These are phyloP conservation scores for Bombus huntii DNA, from an alignment of 1,140 invertebrate genomes.

Conservation along the genomic window DNA sequence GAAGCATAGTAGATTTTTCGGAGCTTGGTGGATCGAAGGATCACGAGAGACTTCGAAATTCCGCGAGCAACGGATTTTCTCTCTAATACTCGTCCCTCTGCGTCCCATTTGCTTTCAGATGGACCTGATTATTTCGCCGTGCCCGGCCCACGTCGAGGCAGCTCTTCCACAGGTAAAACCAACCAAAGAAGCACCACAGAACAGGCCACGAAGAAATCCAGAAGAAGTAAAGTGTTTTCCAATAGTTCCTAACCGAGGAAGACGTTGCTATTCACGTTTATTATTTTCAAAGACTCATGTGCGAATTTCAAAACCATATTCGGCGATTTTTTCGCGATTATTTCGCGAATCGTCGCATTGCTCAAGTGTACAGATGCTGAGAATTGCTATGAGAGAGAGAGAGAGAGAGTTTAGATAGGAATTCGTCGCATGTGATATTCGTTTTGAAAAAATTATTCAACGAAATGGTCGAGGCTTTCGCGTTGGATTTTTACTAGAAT, in stretches of 20 bases:
- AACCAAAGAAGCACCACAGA: not conserved
- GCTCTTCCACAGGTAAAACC: slow-evolving; percentile 34
- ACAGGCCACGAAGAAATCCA: not conserved
- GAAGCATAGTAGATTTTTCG: not conserved
- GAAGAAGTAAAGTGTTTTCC: not conserved
- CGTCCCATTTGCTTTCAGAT: slow-evolving; percentile 61
- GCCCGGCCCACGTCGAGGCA: slow-evolving; percentile 53
- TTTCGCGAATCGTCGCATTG: not conserved
- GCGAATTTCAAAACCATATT: not conserved
- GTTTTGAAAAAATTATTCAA: not conserved
- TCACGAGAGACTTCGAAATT: not conserved
- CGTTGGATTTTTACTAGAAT: too few relatives aligned
- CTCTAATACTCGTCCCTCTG: slow-evolving; percentile 11
- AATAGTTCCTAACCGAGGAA: not conserved
- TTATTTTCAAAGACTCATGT: not conserved
- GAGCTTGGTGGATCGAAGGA: not conserved
- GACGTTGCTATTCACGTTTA: not conserved
- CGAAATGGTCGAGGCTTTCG: not conserved
- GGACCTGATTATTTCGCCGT: slow-evolving; percentile 65
- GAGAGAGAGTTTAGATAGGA: not conserved
- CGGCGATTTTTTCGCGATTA: not conserved
- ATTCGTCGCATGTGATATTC: not conserved
- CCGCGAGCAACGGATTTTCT: not conserved
- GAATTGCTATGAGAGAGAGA: too few relatives aligned
- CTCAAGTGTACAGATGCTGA: not conserved